phyloP scores from a whole-genome alignment of 1,140 invertebrate species.

The Diachasmimorpha longicaudata region DNA sequence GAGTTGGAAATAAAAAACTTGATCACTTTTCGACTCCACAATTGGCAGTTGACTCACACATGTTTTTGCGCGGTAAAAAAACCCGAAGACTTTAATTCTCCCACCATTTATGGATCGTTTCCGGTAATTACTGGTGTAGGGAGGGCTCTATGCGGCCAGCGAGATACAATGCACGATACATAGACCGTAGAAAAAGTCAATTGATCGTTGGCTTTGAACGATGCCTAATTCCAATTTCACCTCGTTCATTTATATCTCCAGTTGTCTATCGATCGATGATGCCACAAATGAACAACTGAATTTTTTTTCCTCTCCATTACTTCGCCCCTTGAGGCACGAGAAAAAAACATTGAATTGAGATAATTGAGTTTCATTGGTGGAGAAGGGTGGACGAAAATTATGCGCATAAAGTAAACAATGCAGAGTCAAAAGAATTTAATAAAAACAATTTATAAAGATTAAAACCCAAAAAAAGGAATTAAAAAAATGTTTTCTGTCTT shows the following conservation, averaged over 20 bases:
- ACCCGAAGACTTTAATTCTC: conserved; percentile 5
- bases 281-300: background rate
- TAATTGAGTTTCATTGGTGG: too few relatives aligned
- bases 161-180: background rate
- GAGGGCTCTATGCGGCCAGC: background rate
- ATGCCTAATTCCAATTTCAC: conserved; percentile 6
- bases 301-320: background rate
- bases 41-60: background rate
- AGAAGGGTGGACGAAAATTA: too few relatives aligned
- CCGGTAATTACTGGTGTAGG: conserved; percentile 26
- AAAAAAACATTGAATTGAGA: too few relatives aligned
- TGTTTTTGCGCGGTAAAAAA: conserved; percentile 23
- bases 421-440: too few relatives aligned
- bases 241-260: conserved; percentile 10
- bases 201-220: conserved; percentile 12
- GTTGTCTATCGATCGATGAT: background rate
- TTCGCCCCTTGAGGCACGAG: background rate
- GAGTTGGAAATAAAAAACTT: background rate
- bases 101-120: conserved; percentile 27
- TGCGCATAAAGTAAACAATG: too few relatives aligned
- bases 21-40: background rate
- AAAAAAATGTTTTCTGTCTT: too few relatives aligned
- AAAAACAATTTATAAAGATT: too few relatives aligned
- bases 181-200: background rate
- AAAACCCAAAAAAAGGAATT: too few relatives aligned